phyloP scores from a whole-genome alignment of 2,888 invertebrate species.

The Ceramica pisi region DNA sequence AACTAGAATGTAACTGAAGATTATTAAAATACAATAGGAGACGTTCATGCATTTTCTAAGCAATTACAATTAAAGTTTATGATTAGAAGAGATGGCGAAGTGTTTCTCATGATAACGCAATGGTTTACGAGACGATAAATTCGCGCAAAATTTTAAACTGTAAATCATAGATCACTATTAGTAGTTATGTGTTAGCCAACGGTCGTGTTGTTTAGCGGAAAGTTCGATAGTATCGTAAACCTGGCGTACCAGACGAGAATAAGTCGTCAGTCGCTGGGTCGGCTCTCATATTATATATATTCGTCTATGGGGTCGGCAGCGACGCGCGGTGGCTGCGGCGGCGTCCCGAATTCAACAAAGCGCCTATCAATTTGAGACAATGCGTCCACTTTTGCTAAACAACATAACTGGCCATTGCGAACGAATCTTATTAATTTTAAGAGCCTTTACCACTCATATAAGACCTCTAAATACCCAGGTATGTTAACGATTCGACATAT shows the following conservation, averaged over 20 bases:
- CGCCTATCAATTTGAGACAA: slow-evolving; percentile 5
- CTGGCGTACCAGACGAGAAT: not conserved
- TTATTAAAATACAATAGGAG: not conserved
- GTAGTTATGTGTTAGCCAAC: not conserved
- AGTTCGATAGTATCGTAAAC: slow-evolving; percentile 10
- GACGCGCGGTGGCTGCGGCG: too few relatives aligned
- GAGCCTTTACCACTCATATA: too few relatives aligned
- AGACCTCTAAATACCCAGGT: not conserved
- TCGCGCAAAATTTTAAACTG: not conserved
- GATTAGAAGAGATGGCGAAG: not conserved
- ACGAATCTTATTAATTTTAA: not conserved
- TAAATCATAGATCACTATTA: not conserved
- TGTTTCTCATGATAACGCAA: not conserved
- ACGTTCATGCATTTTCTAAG: not conserved
- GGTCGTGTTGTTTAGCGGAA: not conserved
- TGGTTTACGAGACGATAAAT: slow-evolving; percentile 10
- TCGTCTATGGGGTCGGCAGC: too few relatives aligned
- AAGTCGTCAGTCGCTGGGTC: not conserved
- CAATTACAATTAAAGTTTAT: not conserved
- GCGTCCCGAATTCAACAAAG: not conserved
- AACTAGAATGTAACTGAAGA: not conserved
- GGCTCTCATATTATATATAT: too few relatives aligned
- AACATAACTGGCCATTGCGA: not conserved
- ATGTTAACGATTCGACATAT: not conserved
- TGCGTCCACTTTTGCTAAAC: not conserved